Percentiles rank a stretch among this genome's conserved stretches.
Conservation (phyloP, 2,797 vertebrate species). For the Scolopax bukidnonensis region DNA sequence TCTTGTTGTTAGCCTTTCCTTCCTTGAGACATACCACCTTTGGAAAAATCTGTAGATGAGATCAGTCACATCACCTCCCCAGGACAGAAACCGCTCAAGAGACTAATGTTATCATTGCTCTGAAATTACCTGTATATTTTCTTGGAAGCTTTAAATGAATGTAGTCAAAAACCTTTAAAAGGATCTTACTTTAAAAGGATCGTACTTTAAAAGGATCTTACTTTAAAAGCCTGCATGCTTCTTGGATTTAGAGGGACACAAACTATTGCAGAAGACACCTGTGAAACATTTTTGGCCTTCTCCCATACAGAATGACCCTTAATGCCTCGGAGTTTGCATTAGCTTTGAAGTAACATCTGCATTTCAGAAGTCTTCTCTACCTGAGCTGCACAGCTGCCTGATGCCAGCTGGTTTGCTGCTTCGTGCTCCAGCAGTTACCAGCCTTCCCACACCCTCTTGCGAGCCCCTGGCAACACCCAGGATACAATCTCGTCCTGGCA, state of each 20-base stretch:
- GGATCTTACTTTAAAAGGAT: background rate
- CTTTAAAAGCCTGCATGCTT: background rate
- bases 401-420: background rate
- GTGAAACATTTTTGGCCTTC: background rate
- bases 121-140: background rate
- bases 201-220: background rate
- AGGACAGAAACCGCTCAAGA: background rate
- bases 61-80: background rate
- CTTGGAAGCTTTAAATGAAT: background rate
- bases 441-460: background rate
- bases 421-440: background rate
- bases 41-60: background rate
- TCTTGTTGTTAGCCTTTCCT: background rate
- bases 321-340: background rate
- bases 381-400: rapidly evolving
- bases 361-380: background rate
- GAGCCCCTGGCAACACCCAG: background rate
- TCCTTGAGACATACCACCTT: no score
- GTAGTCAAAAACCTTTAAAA: background rate
- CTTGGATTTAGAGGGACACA: background rate
- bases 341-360: background rate
- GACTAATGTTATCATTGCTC: background rate
- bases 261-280: background rate
- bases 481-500: background rate
- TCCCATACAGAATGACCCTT: background rate